Evolutionary conservation across 2,113 vertebrate genomes (phyloP).

Genomic region (Antechinus stuartii): DNA sequence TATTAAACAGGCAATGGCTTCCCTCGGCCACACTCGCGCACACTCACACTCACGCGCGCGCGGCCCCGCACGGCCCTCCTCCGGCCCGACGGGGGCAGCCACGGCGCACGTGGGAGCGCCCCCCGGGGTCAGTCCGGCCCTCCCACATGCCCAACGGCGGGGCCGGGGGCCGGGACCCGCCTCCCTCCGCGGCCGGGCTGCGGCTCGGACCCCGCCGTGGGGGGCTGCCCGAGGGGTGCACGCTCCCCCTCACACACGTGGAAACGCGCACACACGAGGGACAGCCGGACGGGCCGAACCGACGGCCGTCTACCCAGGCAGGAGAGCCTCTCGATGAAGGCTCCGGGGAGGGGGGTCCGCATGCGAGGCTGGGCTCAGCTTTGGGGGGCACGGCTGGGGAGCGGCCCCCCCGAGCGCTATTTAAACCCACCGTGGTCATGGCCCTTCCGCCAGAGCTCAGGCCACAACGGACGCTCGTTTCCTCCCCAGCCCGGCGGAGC

Average conservation of each 20-base stretch:
- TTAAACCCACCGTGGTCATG: too few relatives aligned
- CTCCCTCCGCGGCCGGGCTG: background rate
- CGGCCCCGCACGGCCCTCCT: constrained; percentile 18
- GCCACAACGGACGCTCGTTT: too few relatives aligned
- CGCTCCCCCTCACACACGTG: too few relatives aligned
- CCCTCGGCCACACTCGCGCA: constrained; percentile 78
- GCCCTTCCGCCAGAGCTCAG: too few relatives aligned
- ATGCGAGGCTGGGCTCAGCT: background rate
- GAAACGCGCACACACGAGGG: too few relatives aligned
- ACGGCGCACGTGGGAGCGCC: background rate
- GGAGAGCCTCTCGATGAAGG: background rate
- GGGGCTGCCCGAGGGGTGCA: too few relatives aligned
- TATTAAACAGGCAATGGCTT: constrained; percentile 87
- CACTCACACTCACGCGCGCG: constrained; percentile 60
- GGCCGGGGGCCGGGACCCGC: background rate
- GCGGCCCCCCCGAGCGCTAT: too few relatives aligned
- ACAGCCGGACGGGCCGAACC: too few relatives aligned
- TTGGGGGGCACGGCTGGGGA: too few relatives aligned
- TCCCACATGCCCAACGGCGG: background rate
- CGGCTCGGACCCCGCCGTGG: background rate
- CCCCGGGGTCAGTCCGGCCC: background rate
- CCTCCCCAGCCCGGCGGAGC: too few relatives aligned
- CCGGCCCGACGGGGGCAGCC: constrained; percentile 18
- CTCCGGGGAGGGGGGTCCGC: background rate
- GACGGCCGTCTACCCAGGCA: too few relatives aligned